Conservation (phyloP, 2,113 vertebrate genomes). For the Tricholaema leucomelas region DNA sequence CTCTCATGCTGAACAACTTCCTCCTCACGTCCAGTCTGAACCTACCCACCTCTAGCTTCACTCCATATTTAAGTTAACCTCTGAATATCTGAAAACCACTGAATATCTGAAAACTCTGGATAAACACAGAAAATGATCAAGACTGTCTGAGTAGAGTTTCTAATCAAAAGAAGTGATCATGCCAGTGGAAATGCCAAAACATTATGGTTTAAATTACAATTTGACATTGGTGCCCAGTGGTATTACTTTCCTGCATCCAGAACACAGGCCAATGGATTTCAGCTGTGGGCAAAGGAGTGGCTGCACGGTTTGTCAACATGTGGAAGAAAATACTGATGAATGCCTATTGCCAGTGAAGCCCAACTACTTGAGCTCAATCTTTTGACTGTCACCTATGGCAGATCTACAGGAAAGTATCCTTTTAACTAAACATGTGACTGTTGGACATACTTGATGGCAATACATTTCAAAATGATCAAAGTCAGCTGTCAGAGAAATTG, state of each 20-base stretch:
- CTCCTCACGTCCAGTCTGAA: no score
- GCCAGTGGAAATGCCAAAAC: not conserved
- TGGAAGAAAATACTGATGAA: not conserved
- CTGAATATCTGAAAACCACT: no score
- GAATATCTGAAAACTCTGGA: not conserved
- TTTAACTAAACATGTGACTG: conserved; percentile 57
- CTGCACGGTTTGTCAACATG: not conserved
- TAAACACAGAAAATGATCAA: not conserved
- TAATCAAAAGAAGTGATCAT: not conserved
- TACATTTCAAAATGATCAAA: conserved; percentile 53
- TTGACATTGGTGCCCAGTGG: not conserved
- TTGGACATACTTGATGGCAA: conserved; percentile 43
- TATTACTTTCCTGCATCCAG: not conserved
- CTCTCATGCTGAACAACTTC: no score
- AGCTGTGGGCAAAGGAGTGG: not conserved
- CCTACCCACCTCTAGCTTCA: no score
- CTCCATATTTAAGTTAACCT: no score
- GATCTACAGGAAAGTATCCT: conserved; percentile 4
- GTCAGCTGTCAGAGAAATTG: conserved; percentile 52
- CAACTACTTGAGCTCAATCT: not conserved
- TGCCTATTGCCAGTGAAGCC: not conserved
- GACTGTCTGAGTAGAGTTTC: not conserved
- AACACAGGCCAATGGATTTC: not conserved
- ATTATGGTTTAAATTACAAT: not conserved
- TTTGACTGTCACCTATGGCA: not conserved